Evolutionary conservation across 2,113 vertebrate species (phyloP).

Genomic region (Centropus bengalensis): DNA sequence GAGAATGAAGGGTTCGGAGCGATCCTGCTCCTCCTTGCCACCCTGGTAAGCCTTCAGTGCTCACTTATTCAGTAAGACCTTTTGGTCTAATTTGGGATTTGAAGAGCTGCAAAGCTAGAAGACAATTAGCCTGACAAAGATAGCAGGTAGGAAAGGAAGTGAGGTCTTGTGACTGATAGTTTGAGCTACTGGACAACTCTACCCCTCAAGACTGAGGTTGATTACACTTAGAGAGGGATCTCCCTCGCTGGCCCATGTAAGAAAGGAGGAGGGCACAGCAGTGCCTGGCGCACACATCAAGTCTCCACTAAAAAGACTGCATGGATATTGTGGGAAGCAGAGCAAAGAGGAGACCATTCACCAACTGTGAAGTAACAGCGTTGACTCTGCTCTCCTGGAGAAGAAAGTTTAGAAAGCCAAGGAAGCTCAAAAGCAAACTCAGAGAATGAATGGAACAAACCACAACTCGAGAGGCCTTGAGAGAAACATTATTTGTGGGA

Average conservation of each 20-base stretch:
- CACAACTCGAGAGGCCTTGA: neutral
- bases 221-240: neutral
- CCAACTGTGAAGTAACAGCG: neutral
- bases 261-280: neutral
- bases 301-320: neutral
- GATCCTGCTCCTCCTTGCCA: neutral
- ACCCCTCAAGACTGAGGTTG: neutral
- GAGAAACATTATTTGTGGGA: neutral
- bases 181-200: neutral
- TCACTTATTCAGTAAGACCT: neutral
- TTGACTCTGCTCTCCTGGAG: neutral
- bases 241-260: fast-evolving
- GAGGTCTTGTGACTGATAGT: neutral
- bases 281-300: neutral
- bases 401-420: neutral
- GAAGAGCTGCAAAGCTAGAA: neutral
- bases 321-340: neutral
- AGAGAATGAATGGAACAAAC: neutral
- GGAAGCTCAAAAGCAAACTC: neutral
- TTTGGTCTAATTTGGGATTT: neutral
- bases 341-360: neutral
- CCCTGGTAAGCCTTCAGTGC: neutral
- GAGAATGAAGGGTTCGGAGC: neutral
- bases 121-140: neutral
- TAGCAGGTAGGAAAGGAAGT: neutral